Base-by-base conservation (phyloP, 2,888 invertebrate genomes). In the Koerneria pararmatus region DNA sequence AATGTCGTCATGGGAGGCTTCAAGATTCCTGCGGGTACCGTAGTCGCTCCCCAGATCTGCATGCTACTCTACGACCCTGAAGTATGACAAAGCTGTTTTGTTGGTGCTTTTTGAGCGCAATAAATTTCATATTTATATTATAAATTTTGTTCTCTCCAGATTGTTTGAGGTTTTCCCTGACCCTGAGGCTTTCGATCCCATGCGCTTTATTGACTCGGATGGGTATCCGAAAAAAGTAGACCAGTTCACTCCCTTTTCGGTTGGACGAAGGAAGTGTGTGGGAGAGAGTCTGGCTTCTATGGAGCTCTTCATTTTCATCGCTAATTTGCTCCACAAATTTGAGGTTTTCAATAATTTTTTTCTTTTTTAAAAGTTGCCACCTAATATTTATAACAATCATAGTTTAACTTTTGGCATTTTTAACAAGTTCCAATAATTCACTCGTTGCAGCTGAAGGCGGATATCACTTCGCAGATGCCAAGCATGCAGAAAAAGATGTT, bases 221-320 rank as follows among this genome's bases (percentile, higher is more conserved):
- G 71, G 69, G 29, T 58, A 37, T 34, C 57, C 70, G 49, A 65
- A 59, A 35, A 72, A 69, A 65, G 58, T 70, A 6, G 70, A 70
- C 54, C 34, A 49, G 22, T 59, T 74, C 58, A 64, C 69, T 2
- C 74, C 74, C n/a, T 74, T 74, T 57, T 74, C 74, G 5, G 65
- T 72, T n/a, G 74, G 74, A 41, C 70, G 69, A 59, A 69, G 74
- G 15, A 71, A 74, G 51, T 74, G 74, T 69, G 68, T 68, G 1
- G 74, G 74, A 2, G 74, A 74, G 59, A 71, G 74, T 56, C 54
- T 74, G 19, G 74, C 74, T 0, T 35, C 58, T 53, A 66, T 72
- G 68, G 71, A 74, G 57, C 62, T 74, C 3, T 74, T 74, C 65
- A 37, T 74, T 4, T 72, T 72, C 56, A 69, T 74, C 37, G 63